Evolutionary conservation across 2,888 invertebrate genomes (phyloP).

Genomic region (Brachycybe producta): DNA sequence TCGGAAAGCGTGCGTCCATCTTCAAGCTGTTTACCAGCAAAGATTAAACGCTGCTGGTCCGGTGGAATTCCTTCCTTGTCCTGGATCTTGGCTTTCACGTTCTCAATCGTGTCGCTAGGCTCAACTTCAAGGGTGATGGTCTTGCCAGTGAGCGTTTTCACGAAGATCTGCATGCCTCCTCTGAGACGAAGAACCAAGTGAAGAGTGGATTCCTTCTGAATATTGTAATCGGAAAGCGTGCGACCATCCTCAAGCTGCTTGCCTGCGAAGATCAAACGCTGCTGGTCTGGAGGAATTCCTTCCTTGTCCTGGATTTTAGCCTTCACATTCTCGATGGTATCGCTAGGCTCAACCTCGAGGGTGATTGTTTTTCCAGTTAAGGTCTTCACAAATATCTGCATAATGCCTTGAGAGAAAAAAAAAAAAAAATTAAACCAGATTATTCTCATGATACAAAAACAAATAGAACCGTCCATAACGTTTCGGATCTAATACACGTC

Average conservation of each 20-base stretch:
- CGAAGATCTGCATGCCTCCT: constrained; percentile 5
- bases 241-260: constrained; percentile 49
- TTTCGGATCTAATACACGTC: no score
- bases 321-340: no score
- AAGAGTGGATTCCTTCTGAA: constrained; percentile 47
- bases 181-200: constrained; percentile 31
- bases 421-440: no score
- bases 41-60: constrained; percentile 68
- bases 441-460: neutral
- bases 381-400: constrained; percentile 9
- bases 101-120: constrained; percentile 38
- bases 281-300: constrained; percentile 81
- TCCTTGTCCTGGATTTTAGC: constrained; percentile 83
- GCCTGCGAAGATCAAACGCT: constrained; percentile 55
- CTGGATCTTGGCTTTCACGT: constrained; percentile 86
- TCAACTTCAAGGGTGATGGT: constrained; percentile 1
- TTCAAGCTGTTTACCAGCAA: constrained; percentile 48
- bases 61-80: constrained; percentile 81
- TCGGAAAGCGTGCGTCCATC: constrained; percentile 47
- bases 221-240: constrained; percentile 51
- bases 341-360: neutral
- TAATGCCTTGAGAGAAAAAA: no score
- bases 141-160: neutral
- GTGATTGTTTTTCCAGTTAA: constrained; percentile 8
- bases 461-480: no score